phyloP scores from a whole-genome alignment of 1,140 invertebrate genomes.

The Mactra quadrangularis region DNA sequence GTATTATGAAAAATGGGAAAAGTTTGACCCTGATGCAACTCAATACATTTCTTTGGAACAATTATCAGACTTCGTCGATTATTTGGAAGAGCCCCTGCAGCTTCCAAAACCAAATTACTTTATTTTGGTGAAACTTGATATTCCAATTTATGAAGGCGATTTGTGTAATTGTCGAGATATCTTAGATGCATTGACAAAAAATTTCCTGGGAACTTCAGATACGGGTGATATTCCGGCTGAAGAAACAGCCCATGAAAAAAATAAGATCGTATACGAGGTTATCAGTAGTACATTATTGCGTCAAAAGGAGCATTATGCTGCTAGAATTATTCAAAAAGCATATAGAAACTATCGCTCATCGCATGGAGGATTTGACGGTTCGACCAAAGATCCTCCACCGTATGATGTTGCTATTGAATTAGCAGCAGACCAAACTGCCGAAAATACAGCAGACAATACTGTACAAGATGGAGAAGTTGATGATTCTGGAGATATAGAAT shows the following conservation, averaged over 20 bases:
- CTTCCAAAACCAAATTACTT: conserved; percentile 99
- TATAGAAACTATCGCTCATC: conserved; percentile 86
- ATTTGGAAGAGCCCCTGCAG: conserved; percentile 86
- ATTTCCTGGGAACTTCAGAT: conserved; percentile 95
- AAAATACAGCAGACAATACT: conserved; percentile 43
- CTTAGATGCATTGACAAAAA: conserved; percentile 94
- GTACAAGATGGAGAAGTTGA: conserved; percentile 22
- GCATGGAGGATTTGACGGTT: conserved; percentile 53
- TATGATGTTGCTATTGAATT: conserved; percentile 61
- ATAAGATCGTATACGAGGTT: conserved; percentile 94
- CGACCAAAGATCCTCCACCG: conserved; percentile 57
- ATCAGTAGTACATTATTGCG: conserved; percentile 96
- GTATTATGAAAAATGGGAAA: conserved; percentile 99
- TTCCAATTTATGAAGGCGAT: conserved; percentile 98
- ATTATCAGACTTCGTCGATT: conserved; percentile 97
- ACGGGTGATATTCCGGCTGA: conserved; percentile 87
- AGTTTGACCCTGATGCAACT: conserved; percentile 98
- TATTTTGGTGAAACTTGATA: conserved; percentile 99
- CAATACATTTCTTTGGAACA: conserved; percentile 98
- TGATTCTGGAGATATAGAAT: conserved; percentile 33
- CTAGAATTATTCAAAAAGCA: conserved; percentile 96
- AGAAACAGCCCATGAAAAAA: conserved; percentile 87
- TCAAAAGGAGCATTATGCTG: conserved; percentile 97
- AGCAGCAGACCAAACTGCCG: conserved; percentile 37
- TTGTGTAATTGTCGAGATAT: conserved; percentile 99